A percentile compares a stretch with the other conserved stretches of the same genome.
phyloP scores from a whole-genome alignment of 2,888 invertebrate species.

The Rotaria macrura region DNA sequence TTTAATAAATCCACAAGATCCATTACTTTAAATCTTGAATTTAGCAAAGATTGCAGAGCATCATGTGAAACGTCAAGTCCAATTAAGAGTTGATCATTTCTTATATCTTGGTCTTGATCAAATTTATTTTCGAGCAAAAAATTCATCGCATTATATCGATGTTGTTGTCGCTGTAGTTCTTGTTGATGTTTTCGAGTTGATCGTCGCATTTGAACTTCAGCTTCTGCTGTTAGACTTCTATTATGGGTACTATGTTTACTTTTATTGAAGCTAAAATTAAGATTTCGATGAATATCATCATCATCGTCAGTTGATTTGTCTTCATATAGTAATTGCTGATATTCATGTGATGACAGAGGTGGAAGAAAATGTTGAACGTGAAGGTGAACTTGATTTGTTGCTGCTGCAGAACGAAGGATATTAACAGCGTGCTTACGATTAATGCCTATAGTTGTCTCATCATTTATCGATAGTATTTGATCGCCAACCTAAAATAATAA shows the following conservation, averaged over 20 bases:
- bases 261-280: background rate
- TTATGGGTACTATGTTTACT: background rate
- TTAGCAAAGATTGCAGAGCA: background rate
- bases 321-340: background rate
- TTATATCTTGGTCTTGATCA: no score
- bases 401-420: background rate
- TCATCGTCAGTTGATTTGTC: background rate
- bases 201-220: background rate
- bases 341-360: background rate
- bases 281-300: background rate
- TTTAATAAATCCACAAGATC: background rate
- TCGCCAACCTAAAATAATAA: background rate
- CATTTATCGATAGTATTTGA: background rate
- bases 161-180: background rate
- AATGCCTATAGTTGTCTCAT: background rate
- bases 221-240: background rate
- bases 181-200: background rate
- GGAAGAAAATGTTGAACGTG: background rate
- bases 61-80: background rate
- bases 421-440: slow-evolving; percentile 3
- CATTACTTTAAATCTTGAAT: slow-evolving; percentile 13
- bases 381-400: background rate
- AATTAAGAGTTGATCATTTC: background rate
- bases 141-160: background rate
- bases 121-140: background rate